phyloP scores from a whole-genome alignment of 1,140 invertebrate genomes.

The Euwallacea similis region DNA sequence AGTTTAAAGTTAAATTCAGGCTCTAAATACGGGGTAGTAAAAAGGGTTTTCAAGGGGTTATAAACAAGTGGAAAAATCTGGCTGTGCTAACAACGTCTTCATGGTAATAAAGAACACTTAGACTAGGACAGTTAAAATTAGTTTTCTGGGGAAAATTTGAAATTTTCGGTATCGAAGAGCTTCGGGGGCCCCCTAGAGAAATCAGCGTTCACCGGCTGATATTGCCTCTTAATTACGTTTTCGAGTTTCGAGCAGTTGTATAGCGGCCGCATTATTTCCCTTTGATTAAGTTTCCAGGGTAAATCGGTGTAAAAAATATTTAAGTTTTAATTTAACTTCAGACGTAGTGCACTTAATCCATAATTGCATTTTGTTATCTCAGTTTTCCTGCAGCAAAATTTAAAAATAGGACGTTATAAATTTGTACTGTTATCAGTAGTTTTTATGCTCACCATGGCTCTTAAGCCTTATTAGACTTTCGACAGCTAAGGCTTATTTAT shows the following conservation, averaged over 20 bases:
- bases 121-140: slow-evolving; percentile 20
- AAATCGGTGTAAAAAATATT: background rate
- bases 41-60: too few species aligned
- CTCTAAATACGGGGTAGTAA: too few species aligned
- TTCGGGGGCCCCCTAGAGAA: slow-evolving; percentile 17
- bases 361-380: background rate
- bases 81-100: background rate
- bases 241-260: slow-evolving; percentile 14
- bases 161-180: slow-evolving; percentile 19
- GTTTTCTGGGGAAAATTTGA: slow-evolving; percentile 18
- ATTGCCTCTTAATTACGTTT: slow-evolving; percentile 25
- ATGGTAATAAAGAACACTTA: slow-evolving; percentile 20
- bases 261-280: slow-evolving; percentile 5
- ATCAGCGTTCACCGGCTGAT: slow-evolving; percentile 22
- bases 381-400: background rate
- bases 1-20: too few species aligned
- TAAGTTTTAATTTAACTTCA: too few species aligned
- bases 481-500: too few species aligned
- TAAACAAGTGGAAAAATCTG: too few species aligned
- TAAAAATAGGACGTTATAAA: background rate
- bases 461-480: too few species aligned
- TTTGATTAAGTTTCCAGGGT: slow-evolving; percentile 4
- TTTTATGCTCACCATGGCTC: too few species aligned
- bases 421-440: too few species aligned
- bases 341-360: too few species aligned